Evolutionary conservation across 1,140 invertebrate species (phyloP), one percentile per base, ranked within the genome.

Genomic region (Zaprionus tsacasi): DNA sequence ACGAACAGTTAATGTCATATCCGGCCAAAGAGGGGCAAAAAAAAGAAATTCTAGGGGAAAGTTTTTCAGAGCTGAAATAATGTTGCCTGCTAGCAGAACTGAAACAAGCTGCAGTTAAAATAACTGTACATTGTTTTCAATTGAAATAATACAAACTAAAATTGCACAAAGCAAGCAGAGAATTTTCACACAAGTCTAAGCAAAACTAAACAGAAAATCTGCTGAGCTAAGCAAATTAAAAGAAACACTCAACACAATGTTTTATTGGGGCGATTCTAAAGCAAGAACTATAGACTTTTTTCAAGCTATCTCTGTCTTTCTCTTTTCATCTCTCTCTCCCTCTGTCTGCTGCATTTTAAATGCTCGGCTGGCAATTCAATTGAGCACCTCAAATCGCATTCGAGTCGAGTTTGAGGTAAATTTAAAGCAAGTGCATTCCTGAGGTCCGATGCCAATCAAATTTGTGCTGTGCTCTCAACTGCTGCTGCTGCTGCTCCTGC

Each of bases 21-120:
- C 36, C 54, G 52, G 65, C 52, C 17, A 63, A 74, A 70, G 36
- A 71, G 50, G 7, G 60, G 79, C 68, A 68, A 60, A 60, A 38
- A 21, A 73, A 74, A 70, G 63, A 4, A 6, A 6, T 69, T 69
- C 72, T 70, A 77, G 74, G 72, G 45, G 33, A 58, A 76, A 58
- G 77, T 77, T 79, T 77, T 78, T 73, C 60, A 38, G 64, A 77
- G 69, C 77, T 68, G 63, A 77, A 79, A 56, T 77, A 79, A 79
- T 78, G 27, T 21, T 56, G 33, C 38, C 40, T 64, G 60, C 64
- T 76, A 69, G 33, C 58, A 48, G n/a, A 66, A 63, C 60, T 36
- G 33, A 76, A 71, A 64, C 35, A 54, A 27, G 35, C 50, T 74
- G 73, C 58, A 74, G 68, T 65, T 57, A 67, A 76, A 76, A 50